phyloP scores from a whole-genome alignment of 2,113 vertebrate genomes.

The Gallinago undulata region DNA sequence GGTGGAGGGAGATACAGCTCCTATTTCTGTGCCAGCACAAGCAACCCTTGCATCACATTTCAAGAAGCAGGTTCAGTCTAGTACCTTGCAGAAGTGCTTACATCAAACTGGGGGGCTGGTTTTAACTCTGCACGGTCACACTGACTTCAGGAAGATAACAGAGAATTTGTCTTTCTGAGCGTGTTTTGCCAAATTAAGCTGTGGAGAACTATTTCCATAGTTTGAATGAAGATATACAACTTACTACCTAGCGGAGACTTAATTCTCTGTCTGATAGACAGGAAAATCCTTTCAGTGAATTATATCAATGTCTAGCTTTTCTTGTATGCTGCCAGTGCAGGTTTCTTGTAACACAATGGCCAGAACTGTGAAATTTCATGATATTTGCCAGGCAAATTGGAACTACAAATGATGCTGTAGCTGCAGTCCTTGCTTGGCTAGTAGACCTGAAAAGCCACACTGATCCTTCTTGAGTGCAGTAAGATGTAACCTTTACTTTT shows the following conservation, averaged over 20 bases:
- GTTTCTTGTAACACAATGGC: conserved; percentile 36
- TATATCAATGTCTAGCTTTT: conserved; percentile 22
- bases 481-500: conserved; percentile 50
- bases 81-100: not conserved
- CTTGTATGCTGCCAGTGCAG: conserved; percentile 8
- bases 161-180: not conserved
- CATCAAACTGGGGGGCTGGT: not conserved
- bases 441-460: conserved; percentile 49
- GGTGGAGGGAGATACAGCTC: not conserved
- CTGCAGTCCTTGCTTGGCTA: conserved; percentile 24
- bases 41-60: not conserved
- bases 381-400: conserved; percentile 59
- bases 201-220: conserved; percentile 22
- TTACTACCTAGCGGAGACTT: conserved; percentile 43
- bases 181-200: conserved; percentile 37
- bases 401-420: conserved; percentile 26
- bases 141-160: not conserved
- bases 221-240: conserved; percentile 40
- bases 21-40: not conserved
- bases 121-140: not conserved
- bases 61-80: not conserved
- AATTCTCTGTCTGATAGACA: conserved; percentile 58
- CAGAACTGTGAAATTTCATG: conserved; percentile 50
- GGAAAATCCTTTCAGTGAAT: conserved; percentile 58
- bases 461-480: not conserved